Conservation (phyloP, 2,888 invertebrate species). For the Punctoribates punctum region DNA sequence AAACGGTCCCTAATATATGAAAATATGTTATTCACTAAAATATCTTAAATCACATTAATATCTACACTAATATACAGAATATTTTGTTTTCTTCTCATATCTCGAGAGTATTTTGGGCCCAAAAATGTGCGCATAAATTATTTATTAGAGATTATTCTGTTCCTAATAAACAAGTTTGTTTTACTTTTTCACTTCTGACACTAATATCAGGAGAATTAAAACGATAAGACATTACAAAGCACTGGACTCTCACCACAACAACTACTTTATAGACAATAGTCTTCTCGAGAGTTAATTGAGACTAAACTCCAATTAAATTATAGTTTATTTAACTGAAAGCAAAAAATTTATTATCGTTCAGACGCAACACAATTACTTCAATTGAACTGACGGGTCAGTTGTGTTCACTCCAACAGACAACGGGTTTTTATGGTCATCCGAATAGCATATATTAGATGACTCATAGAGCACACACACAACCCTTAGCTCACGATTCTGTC, state of each 20-base stretch:
- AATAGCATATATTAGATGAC: neutral
- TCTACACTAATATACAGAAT: neutral
- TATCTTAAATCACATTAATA: too few relatives aligned
- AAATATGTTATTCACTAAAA: neutral
- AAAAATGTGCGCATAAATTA: constrained; percentile 11
- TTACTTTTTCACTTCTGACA: neutral
- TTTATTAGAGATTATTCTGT: constrained; percentile 26
- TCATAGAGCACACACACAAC: neutral
- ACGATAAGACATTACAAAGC: neutral
- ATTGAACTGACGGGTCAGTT: neutral
- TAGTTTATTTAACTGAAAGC: neutral
- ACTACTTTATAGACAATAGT: too few relatives aligned
- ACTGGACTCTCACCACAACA: too few relatives aligned
- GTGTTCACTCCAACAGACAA: neutral
- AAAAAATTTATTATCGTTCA: neutral
- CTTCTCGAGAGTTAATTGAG: too few relatives aligned
- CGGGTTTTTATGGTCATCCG: constrained; percentile 6
- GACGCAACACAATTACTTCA: neutral
- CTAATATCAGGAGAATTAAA: neutral
- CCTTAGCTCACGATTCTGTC: too few relatives aligned
- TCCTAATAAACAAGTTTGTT: constrained; percentile 7
- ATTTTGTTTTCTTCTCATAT: neutral
- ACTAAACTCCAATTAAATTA: neutral
- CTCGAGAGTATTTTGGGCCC: neutral
- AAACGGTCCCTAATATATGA: neutral